Base-by-base conservation (phyloP, 2,888 invertebrate genomes). In the Nomada fabriciana region DNA sequence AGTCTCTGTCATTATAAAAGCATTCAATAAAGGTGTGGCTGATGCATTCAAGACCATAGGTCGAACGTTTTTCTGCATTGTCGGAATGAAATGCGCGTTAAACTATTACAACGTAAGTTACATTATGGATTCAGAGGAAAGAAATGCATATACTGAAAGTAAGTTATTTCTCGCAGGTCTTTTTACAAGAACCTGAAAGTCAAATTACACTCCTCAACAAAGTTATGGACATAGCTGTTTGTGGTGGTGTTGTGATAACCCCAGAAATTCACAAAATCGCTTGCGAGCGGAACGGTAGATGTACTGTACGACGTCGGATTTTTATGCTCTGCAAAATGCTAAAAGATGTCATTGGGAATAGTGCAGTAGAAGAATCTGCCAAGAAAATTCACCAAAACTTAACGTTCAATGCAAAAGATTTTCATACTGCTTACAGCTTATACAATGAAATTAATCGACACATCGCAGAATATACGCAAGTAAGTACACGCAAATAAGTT, bases 201-300 rank as follows among this genome's bases (percentile, higher is more conserved):
- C 91, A 95, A 74, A 93, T 96, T 10, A 93, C 94, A 36, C 88
- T 95, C 7, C 90, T 91, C 10, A 91, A 95, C 15, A 95, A 95
- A 77, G 95, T 96, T 90, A 69, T 95, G 25, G 96, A 96, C 89
- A 93, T 96, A 91, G 95, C 96, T 0, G 89, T 96, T 13, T 96
- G 95, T 89, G 97, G 97, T 0, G 95, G 95, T 89, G 90, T 94
- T n/a, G 94, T 96, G 1, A 94, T 95, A 0, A 95, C 95, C 61
- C 95, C 95, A 0, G 94, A 94, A 43, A 94, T 96, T 1, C 91
- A 95, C 63, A 89, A 90, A 52, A 91, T 94, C 0, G 95, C 95
- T 0, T 82, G 94, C 15, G 94, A 95, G 20, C 93, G 96, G 55
- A 94, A 94, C 82, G 95, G 95, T 4, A 23, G 89, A 55, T 50